Evolutionary conservation across 2,888 invertebrate species (phyloP).

Genomic region (Tuta absoluta): DNA sequence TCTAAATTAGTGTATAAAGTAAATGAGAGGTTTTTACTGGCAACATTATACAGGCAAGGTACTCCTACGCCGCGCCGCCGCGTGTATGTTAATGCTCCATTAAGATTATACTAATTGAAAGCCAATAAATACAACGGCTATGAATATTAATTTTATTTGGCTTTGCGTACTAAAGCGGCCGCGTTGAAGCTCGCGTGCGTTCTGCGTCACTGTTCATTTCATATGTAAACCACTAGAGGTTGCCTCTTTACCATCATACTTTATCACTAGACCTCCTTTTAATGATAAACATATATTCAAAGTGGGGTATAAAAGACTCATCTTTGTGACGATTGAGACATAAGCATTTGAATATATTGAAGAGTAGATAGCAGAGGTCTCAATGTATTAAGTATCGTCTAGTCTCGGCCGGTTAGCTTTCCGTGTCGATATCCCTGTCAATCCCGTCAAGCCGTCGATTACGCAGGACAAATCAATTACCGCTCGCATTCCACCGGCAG

Average conservation of each 20-base stretch:
- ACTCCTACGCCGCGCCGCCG: slow-evolving; percentile 66
- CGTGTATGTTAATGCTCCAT: slow-evolving; percentile 80
- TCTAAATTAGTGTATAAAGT: not conserved
- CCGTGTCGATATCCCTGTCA: slow-evolving; percentile 68
- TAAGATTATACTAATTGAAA: slow-evolving; percentile 82
- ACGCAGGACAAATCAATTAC: slow-evolving; percentile 80
- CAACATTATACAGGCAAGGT: slow-evolving; percentile 48
- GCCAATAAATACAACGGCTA: slow-evolving; percentile 81
- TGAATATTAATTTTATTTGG: slow-evolving; percentile 81
- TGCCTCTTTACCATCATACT: slow-evolving; percentile 2
- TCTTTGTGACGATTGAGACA: not conserved
- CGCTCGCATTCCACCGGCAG: slow-evolving; percentile 72
- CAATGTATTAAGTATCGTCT: slow-evolving; percentile 5
- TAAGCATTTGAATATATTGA: not conserved
- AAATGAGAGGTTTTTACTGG: slow-evolving; percentile 16
- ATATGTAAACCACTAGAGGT: slow-evolving; percentile 9
- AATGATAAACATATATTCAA: slow-evolving; percentile 3
- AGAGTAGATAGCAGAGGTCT: not conserved
- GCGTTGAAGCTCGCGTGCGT: slow-evolving; percentile 58
- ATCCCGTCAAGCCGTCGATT: slow-evolving; percentile 67
- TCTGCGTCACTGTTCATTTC: slow-evolving; percentile 37
- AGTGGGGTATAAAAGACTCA: not conserved
- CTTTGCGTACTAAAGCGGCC: slow-evolving; percentile 59
- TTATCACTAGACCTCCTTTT: not conserved
- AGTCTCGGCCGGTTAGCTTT: slow-evolving; percentile 13